Evolutionary conservation across 2,113 vertebrate species (phyloP).

Genomic region (Callaeas wilsoni): DNA sequence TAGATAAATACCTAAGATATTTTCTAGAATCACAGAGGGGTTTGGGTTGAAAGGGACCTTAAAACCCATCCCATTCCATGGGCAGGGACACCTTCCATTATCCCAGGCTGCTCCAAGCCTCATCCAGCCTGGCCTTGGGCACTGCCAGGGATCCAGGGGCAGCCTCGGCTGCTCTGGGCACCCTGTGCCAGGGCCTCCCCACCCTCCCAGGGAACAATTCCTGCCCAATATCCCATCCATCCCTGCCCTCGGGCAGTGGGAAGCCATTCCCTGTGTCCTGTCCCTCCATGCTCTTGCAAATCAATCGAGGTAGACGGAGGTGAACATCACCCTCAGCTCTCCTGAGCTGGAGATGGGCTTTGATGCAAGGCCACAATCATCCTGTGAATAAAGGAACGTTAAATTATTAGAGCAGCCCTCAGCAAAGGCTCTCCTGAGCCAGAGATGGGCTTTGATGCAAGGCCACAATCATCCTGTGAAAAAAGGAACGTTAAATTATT

Average conservation of each 20-base stretch:
- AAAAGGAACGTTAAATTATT: not conserved
- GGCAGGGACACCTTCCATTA: not conserved
- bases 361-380: rapidly evolving
- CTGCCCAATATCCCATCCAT: rapidly evolving
- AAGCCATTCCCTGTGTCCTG: not conserved
- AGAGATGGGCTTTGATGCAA: not conserved
- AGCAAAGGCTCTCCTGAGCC: not conserved
- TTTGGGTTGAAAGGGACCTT: not conserved
- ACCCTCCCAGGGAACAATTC: not conserved
- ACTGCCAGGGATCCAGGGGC: not conserved
- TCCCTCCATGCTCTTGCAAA: not conserved
- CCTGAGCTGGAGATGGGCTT: not conserved
- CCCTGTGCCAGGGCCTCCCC: rapidly evolving
- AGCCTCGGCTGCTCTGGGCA: not conserved
- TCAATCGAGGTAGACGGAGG: rapidly evolving
- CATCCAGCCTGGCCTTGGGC: not conserved
- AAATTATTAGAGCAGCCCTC: not conserved
- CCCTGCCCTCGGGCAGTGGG: not conserved
- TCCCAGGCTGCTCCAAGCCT: not conserved
- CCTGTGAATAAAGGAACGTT: not conserved
- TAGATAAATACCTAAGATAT: too few species aligned
- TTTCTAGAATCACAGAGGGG: not conserved
- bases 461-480: not conserved
- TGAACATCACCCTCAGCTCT: rapidly evolving
- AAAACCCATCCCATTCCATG: rapidly evolving